phyloP scores from a whole-genome alignment of 2,113 vertebrate species.

The Pygoscelis adeliae region DNA sequence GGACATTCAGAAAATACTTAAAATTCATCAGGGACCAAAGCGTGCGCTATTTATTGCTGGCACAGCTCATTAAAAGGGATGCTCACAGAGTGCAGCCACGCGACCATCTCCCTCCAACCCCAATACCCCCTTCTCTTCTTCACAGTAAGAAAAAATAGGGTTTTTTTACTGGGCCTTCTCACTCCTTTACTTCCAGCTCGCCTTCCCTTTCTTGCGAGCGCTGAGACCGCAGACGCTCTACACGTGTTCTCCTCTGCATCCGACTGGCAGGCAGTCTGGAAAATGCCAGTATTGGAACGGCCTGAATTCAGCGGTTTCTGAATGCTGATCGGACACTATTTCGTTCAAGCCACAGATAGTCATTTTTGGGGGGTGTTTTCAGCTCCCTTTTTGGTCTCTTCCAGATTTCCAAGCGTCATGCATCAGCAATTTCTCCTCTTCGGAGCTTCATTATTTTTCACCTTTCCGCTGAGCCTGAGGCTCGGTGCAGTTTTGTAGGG shows the following conservation, averaged over 20 bases:
- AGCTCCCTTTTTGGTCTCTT: neutral
- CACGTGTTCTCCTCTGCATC: conserved; percentile 52
- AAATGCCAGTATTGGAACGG: conserved; percentile 65
- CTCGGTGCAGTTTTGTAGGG: neutral
- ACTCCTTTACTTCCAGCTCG: neutral
- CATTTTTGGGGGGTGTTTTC: conserved; percentile 41
- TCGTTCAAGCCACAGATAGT: conserved; percentile 56
- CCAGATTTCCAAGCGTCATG: neutral
- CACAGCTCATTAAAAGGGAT: neutral
- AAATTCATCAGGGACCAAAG: neutral
- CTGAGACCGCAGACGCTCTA: conserved; percentile 1
- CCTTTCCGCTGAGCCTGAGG: neutral
- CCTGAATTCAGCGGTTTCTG: conserved; percentile 44
- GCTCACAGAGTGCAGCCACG: fast-evolving
- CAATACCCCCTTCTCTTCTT: neutral
- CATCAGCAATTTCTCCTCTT: conserved; percentile 23
- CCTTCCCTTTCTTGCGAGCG: neutral
- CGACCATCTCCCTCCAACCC: neutral
- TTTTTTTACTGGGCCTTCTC: neutral
- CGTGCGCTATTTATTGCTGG: neutral
- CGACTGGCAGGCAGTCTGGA: conserved; percentile 60
- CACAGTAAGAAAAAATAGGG: neutral
- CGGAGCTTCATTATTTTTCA: neutral
- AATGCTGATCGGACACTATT: conserved; percentile 64
- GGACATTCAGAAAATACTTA: neutral